phyloP scores from a whole-genome alignment of 1,140 invertebrate species.

The Aphis craccivora region DNA sequence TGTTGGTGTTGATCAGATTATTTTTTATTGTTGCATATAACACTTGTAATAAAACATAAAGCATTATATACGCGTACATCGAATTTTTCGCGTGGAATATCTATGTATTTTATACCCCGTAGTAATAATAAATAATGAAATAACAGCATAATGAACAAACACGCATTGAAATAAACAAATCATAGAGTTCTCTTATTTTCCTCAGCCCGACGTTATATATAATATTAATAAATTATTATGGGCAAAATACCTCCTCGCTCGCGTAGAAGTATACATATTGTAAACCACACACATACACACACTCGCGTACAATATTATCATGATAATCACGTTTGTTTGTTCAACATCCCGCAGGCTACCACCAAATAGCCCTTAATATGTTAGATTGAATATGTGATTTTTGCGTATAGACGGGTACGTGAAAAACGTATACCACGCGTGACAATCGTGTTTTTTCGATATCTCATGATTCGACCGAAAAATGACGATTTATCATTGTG shows the following conservation, averaged over 20 bases:
- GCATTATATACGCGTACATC: background rate
- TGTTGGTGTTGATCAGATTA: constrained; percentile 22
- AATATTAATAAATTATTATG: constrained; percentile 2
- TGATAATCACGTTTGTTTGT: background rate
- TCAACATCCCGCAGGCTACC: background rate
- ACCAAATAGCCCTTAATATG: background rate
- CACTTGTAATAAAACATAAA: constrained; percentile 38
- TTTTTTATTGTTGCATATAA: constrained; percentile 24
- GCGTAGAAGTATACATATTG: background rate
- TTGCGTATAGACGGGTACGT: background rate
- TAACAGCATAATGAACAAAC: background rate
- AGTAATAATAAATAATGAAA: constrained; percentile 35
- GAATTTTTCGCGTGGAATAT: background rate
- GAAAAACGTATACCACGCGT: background rate
- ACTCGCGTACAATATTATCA: background rate
- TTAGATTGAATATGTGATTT: background rate
- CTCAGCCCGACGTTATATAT: background rate
- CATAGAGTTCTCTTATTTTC: background rate
- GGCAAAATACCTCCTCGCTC: background rate
- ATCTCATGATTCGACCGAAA: background rate
- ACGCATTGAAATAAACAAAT: background rate
- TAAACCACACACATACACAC: background rate
- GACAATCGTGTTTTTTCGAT: background rate
- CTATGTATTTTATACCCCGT: background rate
- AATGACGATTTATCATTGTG: background rate